Percentiles rank a stretch among this genome's conserved stretches.
Evolutionary conservation across 2,113 vertebrate species (phyloP).

Genomic region (Geothlypis trichas): DNA sequence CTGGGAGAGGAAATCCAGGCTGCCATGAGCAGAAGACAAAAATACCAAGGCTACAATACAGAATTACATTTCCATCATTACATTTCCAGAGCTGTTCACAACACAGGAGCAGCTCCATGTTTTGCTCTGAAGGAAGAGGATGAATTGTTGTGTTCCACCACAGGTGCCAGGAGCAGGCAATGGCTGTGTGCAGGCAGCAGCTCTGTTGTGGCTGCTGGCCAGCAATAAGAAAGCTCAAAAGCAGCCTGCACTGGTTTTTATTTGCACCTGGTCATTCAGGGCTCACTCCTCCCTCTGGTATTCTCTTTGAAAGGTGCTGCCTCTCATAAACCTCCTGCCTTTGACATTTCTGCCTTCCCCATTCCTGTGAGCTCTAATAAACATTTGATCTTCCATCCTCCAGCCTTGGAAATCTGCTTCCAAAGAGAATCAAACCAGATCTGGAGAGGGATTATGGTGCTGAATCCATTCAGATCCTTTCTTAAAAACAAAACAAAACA

Average conservation of each 20-base stretch:
- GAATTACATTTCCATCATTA: fast-evolving
- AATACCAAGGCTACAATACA: not conserved
- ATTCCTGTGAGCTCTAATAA: not conserved
- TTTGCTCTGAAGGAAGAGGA: not conserved
- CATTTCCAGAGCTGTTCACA: not conserved
- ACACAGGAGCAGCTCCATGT: not conserved
- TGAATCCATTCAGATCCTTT: not conserved
- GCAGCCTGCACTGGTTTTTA: not conserved
- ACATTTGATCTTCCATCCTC: not conserved
- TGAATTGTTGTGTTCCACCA: not conserved
- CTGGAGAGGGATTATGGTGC: not conserved
- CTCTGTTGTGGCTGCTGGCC: not conserved
- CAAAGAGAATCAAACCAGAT: not conserved
- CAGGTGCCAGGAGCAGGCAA: not conserved
- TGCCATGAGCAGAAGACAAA: not conserved
- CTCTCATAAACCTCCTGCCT: not conserved
- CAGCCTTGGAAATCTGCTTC: not conserved
- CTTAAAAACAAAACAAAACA: not conserved
- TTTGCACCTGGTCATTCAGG: not conserved
- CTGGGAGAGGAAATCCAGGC: not conserved
- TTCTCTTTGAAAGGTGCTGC: not conserved
- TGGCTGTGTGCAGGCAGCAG: not conserved
- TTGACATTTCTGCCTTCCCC: not conserved
- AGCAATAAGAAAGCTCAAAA: not conserved
- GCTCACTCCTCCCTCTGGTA: not conserved